A percentile compares a stretch with the other conserved stretches of the same genome.
These are phyloP conservation scores for Agrilus biguttatus DNA, from an alignment of 2,888 invertebrate genomes.

Conservation along the genomic window DNA sequence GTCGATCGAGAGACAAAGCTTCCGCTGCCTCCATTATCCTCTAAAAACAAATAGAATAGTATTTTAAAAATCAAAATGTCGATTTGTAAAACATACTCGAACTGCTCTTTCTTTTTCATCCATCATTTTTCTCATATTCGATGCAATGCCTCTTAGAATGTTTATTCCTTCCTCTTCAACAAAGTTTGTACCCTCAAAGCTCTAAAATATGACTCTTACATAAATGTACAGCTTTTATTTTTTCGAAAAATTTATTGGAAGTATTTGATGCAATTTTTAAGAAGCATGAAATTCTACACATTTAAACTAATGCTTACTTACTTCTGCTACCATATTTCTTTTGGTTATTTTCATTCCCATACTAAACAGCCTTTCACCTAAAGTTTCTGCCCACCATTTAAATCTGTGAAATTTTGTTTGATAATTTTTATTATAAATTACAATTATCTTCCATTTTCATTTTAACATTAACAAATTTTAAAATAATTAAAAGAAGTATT, in stretches of 20 bases:
- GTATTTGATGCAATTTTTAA: too few species aligned
- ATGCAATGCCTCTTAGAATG: conserved; percentile 65
- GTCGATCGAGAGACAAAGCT: conserved; percentile 21
- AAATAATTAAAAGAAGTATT: too few species aligned
- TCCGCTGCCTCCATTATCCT: conserved; percentile 26
- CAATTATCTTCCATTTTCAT: too few species aligned
- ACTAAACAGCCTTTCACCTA: conserved; percentile 58
- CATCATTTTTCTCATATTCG: conserved; percentile 73
- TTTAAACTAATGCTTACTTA: too few species aligned
- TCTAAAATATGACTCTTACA: conserved; percentile 12
- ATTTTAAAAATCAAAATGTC: conserved; percentile 6
- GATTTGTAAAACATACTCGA: conserved; percentile 42
- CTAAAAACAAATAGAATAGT: conserved; percentile 15
- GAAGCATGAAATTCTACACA: too few species aligned
- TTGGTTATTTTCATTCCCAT: conserved; percentile 64
- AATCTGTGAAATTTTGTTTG: conserved; percentile 36
- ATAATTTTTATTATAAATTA: too few species aligned
- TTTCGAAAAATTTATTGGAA: too few species aligned
- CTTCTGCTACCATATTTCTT: conserved; percentile 58
- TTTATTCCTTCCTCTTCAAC: conserved; percentile 55
- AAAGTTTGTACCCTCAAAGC: conserved; percentile 25
- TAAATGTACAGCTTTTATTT: too few species aligned
- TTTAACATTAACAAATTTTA: too few species aligned
- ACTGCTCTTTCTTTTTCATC: conserved; percentile 74
- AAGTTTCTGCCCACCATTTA: conserved; percentile 62